Evolutionary conservation across 1,140 invertebrate species (phyloP), one percentile per base, ranked within the genome.

Genomic region (Scaptomyza graminum): DNA sequence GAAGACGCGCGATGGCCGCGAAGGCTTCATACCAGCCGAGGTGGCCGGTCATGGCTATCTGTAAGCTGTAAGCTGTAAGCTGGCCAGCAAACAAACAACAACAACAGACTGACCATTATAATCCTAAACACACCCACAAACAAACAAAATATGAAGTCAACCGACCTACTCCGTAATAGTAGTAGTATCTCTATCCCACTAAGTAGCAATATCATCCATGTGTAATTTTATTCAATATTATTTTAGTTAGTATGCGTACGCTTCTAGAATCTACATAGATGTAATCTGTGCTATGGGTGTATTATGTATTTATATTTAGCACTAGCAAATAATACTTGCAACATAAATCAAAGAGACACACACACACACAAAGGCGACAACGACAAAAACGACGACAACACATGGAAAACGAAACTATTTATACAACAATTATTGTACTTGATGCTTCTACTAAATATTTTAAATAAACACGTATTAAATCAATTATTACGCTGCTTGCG

Each of bases 21-120:
- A 96, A 76, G 95, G 95, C 43, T 96, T 95, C 64, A 96, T 96
- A 66, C 96, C 96, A 1, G 95, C 95, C n/a, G 93, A 93, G 15
- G 93, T 96, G 22, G 95, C 95, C 46, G 95, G 95, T 11, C 94
- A 96, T 91, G 95, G 95, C 12, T 96, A 95, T 83, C 93, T 96
- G 74, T 96, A 93, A 94, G 64, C 51, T 5, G 3, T 6, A 34
- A 6, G 4, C 15, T n/a, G n/a, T n/a, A n/a, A 49, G 5, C 13
- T 11, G 11, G 18, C 18, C 15, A 56, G 12, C 16, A 16, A 41
- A 22, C n/a, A 9, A 39, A 16, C 5, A 11, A 37, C 52, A 46
- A 39, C 37, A 41, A n/a, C 37, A 41, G 37, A 41, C 37, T 41
- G 37, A 41, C 37, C 37, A 41, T 12, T 5, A 12, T 41, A 4